phyloP scores from a whole-genome alignment of 2,888 invertebrate genomes.

The Luperina nickerlii region DNA sequence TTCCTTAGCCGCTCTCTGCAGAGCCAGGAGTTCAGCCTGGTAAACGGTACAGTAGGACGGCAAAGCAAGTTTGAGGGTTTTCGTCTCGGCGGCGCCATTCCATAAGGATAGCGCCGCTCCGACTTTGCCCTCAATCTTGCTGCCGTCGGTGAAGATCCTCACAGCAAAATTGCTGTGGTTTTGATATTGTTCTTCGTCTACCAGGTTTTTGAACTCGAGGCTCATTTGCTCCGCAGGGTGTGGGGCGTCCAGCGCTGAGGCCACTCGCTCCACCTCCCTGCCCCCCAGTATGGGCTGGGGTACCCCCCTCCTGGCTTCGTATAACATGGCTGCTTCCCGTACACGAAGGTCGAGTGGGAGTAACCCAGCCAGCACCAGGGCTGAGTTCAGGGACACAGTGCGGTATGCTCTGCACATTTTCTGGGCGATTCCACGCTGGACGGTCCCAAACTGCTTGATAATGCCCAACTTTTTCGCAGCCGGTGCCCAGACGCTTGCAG shows the following conservation, averaged over 20 bases:
- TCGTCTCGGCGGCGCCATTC: too few species aligned
- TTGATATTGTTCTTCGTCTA: neutral
- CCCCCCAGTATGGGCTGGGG: neutral
- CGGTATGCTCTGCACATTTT: too few species aligned
- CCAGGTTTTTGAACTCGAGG: neutral
- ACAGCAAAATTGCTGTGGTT: neutral
- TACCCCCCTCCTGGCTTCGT: neutral
- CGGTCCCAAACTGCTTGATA: too few species aligned
- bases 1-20: too few species aligned
- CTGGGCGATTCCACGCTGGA: too few species aligned
- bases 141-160: constrained; percentile 7
- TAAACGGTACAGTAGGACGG: neutral
- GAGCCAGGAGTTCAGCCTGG: neutral
- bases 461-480: too few species aligned
- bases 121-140: constrained; percentile 5
- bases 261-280: neutral
- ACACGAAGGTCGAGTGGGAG: too few species aligned
- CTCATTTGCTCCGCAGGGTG: neutral
- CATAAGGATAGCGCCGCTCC: neutral
- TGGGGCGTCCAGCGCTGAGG: neutral
- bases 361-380: too few species aligned
- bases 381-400: too few species aligned
- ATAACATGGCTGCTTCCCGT: too few species aligned
- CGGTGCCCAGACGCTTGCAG: too few species aligned
- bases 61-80: too few species aligned